Conservation (phyloP, 2,888 invertebrate genomes). For the Drosophila fungiperda region DNA sequence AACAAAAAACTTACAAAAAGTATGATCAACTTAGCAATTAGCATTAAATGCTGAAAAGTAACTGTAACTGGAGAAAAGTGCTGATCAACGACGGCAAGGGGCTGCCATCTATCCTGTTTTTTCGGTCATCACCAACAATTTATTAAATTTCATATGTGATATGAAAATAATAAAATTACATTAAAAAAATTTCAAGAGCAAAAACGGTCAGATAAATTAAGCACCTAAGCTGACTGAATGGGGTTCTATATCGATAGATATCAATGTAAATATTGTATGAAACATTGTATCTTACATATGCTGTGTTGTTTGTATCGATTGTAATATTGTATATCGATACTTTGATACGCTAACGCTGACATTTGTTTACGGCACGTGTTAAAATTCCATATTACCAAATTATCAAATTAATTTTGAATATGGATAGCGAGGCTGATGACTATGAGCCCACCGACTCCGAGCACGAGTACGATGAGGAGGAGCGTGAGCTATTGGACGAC, state of each 20-base stretch:
- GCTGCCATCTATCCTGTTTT: not conserved
- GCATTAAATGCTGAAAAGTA: not conserved
- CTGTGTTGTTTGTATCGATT: not conserved
- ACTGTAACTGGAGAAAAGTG: not conserved
- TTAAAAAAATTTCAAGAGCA: not conserved
- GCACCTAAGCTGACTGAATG: not conserved
- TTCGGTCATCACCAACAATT: not conserved
- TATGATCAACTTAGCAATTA: not conserved
- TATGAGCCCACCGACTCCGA: constrained; percentile 90
- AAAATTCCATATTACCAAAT: not conserved
- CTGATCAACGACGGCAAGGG: not conserved
- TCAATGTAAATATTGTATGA: not conserved
- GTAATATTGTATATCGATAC: not conserved
- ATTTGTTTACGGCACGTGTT: constrained; percentile 59
- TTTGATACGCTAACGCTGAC: not conserved
- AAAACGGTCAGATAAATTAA: not conserved
- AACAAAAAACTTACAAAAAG: not conserved
- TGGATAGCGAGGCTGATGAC: constrained; percentile 84
- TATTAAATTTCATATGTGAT: too few relatives aligned
- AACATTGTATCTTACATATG: not conserved
- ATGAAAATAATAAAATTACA: too few relatives aligned
- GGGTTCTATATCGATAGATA: not conserved
- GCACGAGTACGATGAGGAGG: constrained; percentile 89
- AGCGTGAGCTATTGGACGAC: constrained; percentile 88
- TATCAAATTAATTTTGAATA: constrained; percentile 12